These are phyloP conservation scores for Gastrophryne carolinensis DNA, from an alignment of 2,797 vertebrate species.

Conservation along the genomic window DNA sequence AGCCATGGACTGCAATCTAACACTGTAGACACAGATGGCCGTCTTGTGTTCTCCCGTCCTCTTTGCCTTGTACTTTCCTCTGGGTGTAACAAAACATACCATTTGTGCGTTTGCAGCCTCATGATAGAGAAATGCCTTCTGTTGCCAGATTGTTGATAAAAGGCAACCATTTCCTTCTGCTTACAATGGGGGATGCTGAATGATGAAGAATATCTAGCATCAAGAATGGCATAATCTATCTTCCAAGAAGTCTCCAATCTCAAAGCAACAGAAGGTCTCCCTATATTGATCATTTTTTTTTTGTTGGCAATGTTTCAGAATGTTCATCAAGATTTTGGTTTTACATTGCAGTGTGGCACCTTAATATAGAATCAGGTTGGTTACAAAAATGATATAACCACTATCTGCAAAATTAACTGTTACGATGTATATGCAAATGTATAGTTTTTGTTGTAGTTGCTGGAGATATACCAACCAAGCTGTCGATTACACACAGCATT, in stretches of 20 bases:
- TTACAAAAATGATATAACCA: not conserved
- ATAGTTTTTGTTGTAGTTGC: no score
- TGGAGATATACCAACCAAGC: no score
- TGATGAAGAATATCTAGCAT: constrained; percentile 1
- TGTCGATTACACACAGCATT: no score
- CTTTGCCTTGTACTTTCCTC: constrained; percentile 33
- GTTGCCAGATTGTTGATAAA: constrained; percentile 12
- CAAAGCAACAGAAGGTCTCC: not conserved
- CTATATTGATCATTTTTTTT: not conserved
- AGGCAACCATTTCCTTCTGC: constrained; percentile 14
- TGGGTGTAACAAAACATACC: constrained; percentile 40
- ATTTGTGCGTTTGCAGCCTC: constrained; percentile 20
- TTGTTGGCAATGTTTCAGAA: not conserved
- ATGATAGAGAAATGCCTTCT: constrained; percentile 37
- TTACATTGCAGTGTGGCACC: not conserved
- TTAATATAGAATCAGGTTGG: not conserved
- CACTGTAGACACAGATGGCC: constrained; percentile 38
- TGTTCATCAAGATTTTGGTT: not conserved
- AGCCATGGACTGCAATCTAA: constrained; percentile 27
- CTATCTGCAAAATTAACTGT: no score
- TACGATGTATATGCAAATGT: no score
- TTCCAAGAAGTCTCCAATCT: not conserved
- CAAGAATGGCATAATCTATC: not conserved
- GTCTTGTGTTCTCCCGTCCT: constrained; percentile 32
- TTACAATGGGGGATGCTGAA: not conserved